Percentiles rank a stretch among this genome's conserved stretches.
phyloP scores from a whole-genome alignment of 2,113 vertebrate genomes.

The Myiopsitta monachus region DNA sequence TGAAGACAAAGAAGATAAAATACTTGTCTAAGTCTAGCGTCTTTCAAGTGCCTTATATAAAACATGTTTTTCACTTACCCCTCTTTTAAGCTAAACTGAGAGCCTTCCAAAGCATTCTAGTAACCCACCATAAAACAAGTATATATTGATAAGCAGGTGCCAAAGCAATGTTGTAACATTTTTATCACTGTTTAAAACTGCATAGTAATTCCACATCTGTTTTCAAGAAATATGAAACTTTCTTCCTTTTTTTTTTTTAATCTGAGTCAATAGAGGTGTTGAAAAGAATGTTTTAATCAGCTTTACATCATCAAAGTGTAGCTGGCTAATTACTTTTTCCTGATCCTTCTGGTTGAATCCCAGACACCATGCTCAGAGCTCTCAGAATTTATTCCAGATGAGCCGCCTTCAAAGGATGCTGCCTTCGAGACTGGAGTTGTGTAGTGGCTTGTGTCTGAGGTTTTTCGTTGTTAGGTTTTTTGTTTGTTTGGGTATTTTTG shows the following conservation, averaged over 20 bases:
- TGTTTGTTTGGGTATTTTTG: background rate
- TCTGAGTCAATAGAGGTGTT: background rate
- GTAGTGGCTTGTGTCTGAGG: background rate
- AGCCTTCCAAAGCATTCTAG: background rate
- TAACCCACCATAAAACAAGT: background rate
- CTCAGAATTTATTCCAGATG: background rate
- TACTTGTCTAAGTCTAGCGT: background rate
- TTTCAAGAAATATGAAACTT: background rate
- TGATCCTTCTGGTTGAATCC: background rate
- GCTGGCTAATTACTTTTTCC: background rate
- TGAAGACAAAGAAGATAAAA: background rate
- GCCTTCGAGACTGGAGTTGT: background rate
- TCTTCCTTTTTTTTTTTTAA: background rate
- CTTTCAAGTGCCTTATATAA: background rate
- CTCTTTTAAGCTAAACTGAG: background rate
- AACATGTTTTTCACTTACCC: background rate
- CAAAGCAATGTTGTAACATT: background rate
- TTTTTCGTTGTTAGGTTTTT: background rate
- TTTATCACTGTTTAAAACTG: background rate
- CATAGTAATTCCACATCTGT: background rate
- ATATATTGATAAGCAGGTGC: background rate
- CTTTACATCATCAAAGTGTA: background rate
- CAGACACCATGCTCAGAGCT: background rate
- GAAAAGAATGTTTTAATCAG: background rate
- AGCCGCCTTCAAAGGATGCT: background rate